Base-by-base conservation (phyloP, 1,140 invertebrate genomes). In the Ridgeia piscesae region DNA sequence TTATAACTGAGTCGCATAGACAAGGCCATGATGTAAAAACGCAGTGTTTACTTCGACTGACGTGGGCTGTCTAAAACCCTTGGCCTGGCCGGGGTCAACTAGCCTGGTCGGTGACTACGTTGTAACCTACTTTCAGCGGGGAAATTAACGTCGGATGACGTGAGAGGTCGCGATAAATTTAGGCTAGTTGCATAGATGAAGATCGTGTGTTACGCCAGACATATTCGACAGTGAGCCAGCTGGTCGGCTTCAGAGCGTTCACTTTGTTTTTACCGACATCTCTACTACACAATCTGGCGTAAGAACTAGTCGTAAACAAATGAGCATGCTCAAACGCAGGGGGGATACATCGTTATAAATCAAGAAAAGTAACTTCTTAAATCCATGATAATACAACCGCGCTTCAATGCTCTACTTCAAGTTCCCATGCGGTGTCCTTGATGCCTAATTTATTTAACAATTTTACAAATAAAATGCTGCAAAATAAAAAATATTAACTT, bases 341-440 rank as follows among this genome's bases (percentile, higher is more conserved):
- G 58, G 58, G 58, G 58, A 77, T 77, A 77, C 58, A 77, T 77
- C 58, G 58, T 77, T 77, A 77, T 77, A 77, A 27, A 77, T 77
- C 58, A 31, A 77, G 58, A 31, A 31, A 77, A 77, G 14, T 77
- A 77, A 21, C 58, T 77, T 77, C 58, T 77, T 77, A 77, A 77
- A 77, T 77, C 0, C 58, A 77, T 77, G 58, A 4, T 77, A 77
- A 77, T 77, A 21, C 58, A 77, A 77, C 58, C 58, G 58, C 17
- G 17, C 6, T 77, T 77, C 58, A 21, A 77, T 31, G 58, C 11
- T 77, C 27, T 77, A 77, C 58, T 77, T 77, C 6, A 77, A 0
- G 14, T 77, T 77, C 17, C 58, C 14, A 77, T 21, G 17, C 58
- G 58, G 27, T 77, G 58, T 77, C 27, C 58, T 77, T 77, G 58